Conservation (phyloP, 2,888 invertebrate species). For the Noctuana brunneofusca region DNA sequence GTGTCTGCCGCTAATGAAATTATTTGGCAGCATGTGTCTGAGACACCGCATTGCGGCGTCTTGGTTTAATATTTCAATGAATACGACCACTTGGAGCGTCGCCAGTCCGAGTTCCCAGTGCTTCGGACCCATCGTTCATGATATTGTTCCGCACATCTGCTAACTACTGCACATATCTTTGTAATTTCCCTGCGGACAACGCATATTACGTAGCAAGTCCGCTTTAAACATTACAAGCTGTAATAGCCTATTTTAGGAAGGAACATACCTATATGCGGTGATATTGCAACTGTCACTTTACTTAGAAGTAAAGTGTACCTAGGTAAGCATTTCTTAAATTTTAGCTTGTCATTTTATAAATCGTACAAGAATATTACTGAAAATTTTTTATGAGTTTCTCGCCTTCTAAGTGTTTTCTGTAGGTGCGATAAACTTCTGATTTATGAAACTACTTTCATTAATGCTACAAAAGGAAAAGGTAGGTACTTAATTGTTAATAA, state of each 20-base stretch:
- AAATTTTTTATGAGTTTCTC: no score
- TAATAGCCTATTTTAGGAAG: background rate
- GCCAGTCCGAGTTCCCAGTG: conserved; percentile 57
- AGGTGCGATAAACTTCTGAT: no score
- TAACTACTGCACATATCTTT: conserved; percentile 36
- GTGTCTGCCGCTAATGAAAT: conserved; percentile 43
- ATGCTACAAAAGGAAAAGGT: no score
- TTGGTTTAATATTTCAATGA: conserved; percentile 82
- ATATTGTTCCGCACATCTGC: conserved; percentile 42
- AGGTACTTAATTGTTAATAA: no score
- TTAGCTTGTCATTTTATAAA: background rate
- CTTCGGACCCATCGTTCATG: conserved; percentile 45
- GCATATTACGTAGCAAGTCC: conserved; percentile 12
- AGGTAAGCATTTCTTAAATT: no score
- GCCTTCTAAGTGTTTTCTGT: no score
- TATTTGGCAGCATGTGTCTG: conserved; percentile 61
- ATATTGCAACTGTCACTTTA: background rate
- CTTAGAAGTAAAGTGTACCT: background rate
- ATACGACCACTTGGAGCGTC: conserved; percentile 69
- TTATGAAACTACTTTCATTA: no score
- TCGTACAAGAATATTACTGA: no score
- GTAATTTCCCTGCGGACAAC: conserved; percentile 33
- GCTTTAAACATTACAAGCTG: conserved; percentile 19
- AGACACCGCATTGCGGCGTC: conserved; percentile 73
- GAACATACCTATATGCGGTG: background rate